Evolutionary conservation across 1,140 invertebrate genomes (phyloP), one percentile per base, ranked within the genome.

Genomic region (Bombus waltoni): DNA sequence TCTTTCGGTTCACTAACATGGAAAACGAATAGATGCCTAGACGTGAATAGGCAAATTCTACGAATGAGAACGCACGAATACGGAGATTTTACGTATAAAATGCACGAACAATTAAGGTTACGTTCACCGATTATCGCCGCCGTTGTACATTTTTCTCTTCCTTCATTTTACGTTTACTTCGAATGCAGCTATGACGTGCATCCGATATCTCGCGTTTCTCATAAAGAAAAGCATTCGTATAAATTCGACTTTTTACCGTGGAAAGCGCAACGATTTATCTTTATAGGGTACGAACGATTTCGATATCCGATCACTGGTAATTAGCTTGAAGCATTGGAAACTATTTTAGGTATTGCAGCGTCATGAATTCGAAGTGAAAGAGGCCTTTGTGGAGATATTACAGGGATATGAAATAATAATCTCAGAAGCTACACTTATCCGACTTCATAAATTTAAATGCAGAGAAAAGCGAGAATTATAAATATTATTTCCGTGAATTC

Each of bases 41-140:
- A n/a, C 35, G 25, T 57, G 81, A 78, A 70, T 57, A 70, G 47
- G 62, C 47, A 40, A 70, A 77, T 83, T 83, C 81, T 44, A 22
- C 44, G 62, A 83, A 76, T 5, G 18, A 42, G 22, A 68, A 66
- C 28, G 25, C 13, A 9, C 57, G 22, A 57, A 72, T 38, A 74
- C 22, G 71, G 57, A 38, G 15, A 66, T 76, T 68, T 75, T 25
- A 32, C 18, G 68, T 18, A 13, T 38, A 62, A 62, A 62, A 47
- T 47, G 28, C 38, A 59, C 35, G 35, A 25, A 76, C 44, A 78
- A 68, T 78, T 79, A 79, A 62, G 76, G 53, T 65, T 62, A 72
- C 59, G 74, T 70, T 72, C 38, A 22, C n/a, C 75, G 35, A 71
- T 84, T 79, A 78, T 44, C 65, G 4, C 32, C 6, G 9, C 18